Evolutionary conservation across 53 echinoderm and acorn worm genomes (phyloP).

Genomic region (Paracentrotus lividus): DNA sequence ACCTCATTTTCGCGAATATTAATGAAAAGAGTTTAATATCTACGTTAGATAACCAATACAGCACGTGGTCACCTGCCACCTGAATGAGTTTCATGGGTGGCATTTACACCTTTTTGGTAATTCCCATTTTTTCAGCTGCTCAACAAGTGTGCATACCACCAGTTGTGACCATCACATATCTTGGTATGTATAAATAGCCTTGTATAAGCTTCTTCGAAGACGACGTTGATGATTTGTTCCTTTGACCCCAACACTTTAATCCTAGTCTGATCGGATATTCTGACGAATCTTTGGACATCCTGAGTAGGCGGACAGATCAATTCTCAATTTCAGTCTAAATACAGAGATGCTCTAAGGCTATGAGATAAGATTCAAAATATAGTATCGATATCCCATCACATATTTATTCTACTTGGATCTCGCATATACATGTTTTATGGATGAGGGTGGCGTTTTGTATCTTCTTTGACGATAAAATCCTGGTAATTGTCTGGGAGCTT

Average conservation of each 20-base stretch:
- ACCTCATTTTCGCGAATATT: no score
- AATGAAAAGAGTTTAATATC: no score
- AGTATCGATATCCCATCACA: not conserved
- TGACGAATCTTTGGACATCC: not conserved
- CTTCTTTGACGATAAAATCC: not conserved
- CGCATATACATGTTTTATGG: not conserved
- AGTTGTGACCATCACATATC: no score
- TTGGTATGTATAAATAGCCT: no score
- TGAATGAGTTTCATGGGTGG: no score
- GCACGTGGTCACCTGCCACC: no score
- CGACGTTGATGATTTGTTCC: not conserved
- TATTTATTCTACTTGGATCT: not conserved
- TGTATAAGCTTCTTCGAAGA: not conserved
- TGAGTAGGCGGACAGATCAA: constrained; percentile 14
- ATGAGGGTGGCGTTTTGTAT: not conserved
- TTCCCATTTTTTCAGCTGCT: no score
- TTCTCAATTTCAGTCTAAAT: not conserved
- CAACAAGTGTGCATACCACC: no score
- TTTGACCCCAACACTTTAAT: not conserved
- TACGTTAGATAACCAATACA: no score
- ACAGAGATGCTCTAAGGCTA: not conserved
- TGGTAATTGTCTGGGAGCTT: not conserved
- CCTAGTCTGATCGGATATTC: not conserved
- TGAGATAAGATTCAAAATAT: not conserved
- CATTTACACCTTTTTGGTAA: no score